Base-by-base conservation (phyloP, 2,113 vertebrate genomes). In the Oncorhynchus gorbuscha region DNA sequence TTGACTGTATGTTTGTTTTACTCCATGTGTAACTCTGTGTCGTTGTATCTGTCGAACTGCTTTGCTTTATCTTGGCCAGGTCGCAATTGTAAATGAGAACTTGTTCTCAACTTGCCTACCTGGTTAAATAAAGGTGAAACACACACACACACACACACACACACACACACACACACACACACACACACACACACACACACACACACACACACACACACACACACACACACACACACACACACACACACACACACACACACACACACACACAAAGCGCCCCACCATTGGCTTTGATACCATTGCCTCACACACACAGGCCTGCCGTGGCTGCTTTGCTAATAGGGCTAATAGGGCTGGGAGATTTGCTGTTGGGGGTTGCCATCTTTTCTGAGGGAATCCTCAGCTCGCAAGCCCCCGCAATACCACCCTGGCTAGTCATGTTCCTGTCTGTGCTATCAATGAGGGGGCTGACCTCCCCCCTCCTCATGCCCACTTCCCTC, bases 211-310 rank as follows among this genome's bases (percentile, higher is more conserved):
- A 64, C 32, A 59, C 30, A 18, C 77, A 81, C 66, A 78, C 58
- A 61, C 69, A 51, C 14, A 67, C 48, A 30, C 64, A 64, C 32
- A 59, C 30, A 18, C 77, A 81, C 66, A 78, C 13, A 61, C 69
- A 51, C 14, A 67, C 48, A 30, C 64, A 64, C 32, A 59, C 30
- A 18, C 77, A 81, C 66, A 61, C 69, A 51, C 14, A 67, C 48
- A 30, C 64, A 64, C 32, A 59, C 30, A 18, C 77, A 81, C 66
- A 78, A 4, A 75, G 65, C 62, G 79, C 83, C 61, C 82, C 87
- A 84, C 76, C 89, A 84, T 73, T 81, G 64, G 71, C 83, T 79
- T 78, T 80, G 73, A 90, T 86, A 86, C 73, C 75, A 76, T 24
- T 75, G 78, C 77, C 74, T 72, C 83, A 77, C 16, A 55, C 14